Evolutionary conservation across 2,797 vertebrate genomes (phyloP), one percentile per base, ranked within the genome.

Genomic region (Leptoclinus maculatus): DNA sequence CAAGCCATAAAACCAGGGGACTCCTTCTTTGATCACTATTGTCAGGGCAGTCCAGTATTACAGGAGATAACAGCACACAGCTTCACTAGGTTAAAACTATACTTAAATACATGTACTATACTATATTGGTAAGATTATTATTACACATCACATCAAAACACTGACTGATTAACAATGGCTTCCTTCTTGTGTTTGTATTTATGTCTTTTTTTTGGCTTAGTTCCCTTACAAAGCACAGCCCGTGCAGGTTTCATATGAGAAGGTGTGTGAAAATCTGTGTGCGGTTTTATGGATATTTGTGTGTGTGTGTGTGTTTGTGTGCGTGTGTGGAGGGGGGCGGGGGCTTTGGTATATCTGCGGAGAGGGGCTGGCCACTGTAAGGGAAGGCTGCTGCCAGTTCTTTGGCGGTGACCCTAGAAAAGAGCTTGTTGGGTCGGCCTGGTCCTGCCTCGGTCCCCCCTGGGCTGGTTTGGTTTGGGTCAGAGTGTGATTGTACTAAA

Each of bases 391-490:
- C 56, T 53, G 69, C 4, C 1, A 69, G 25, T 34, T 77, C 49
- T 84, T 72, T 71, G 78, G 79, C n/a, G 64, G 58, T 21, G 4
- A 76, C 60, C 56, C 25, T 9, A 58, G 74, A 65, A 43, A 21
- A 53, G 39, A 72, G 57, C 21, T 25, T 17, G 13, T 60, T 0
- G 16, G 49, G 63, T 56, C 36, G 13, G 58, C 74, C 62, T 19
- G 78, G 90, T 87, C 85, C 87, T 81, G 85, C 86, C 86, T 88
- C 83, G 74, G 88, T 60, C 62, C 80, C 78, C 71, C 65, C 56
- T 79, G 89, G 86, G 92, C 81, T 62, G 14, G 71, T 95, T 93
- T 93, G 91, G 90, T 93, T 91, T 82, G 78, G 83, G 75, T 92
- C 71, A 76, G 65, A 84, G 74, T 65, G 62, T 92, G 92, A 95